Percentiles rank a stretch among this genome's conserved stretches.
Conservation (phyloP, 2,113 vertebrate species). For the Istiophorus platypterus region DNA sequence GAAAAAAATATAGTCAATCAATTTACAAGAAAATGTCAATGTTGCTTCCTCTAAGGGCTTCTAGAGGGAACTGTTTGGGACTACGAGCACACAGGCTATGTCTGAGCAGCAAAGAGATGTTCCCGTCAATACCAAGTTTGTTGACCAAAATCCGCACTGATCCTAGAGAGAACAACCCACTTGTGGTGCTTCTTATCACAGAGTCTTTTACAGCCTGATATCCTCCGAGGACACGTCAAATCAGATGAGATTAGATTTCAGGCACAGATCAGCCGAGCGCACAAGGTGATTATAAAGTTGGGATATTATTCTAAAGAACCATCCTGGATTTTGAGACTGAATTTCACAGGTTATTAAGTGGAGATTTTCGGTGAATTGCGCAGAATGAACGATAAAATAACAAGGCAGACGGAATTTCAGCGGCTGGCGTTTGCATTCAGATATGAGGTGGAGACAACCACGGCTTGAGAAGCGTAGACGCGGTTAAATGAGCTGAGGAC, state of each 20-base stretch:
- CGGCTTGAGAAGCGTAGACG: neutral
- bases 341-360: neutral
- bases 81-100: neutral
- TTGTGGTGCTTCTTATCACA: slow-evolving; percentile 41
- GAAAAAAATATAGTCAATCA: neutral
- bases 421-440: neutral
- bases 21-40: neutral
- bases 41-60: neutral
- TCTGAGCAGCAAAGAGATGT: neutral
- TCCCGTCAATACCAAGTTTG: slow-evolving; percentile 13
- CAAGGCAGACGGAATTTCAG: neutral
- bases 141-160: slow-evolving; percentile 24
- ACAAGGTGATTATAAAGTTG: slow-evolving; percentile 8
- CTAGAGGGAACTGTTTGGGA: neutral
- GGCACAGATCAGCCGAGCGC: slow-evolving; percentile 9
- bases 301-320: neutral
- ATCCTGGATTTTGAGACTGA: neutral
- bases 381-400: neutral
- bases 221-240: slow-evolving; percentile 32
- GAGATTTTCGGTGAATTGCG: neutral
- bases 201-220: slow-evolving; percentile 20
- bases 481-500: neutral
- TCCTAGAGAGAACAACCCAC: too few relatives aligned
- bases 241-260: slow-evolving; percentile 64
- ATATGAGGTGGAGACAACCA: neutral